Percentiles rank a stretch among this genome's conserved stretches.
Conservation (phyloP, 2,888 invertebrate genomes). For the Hirtodrosophila confusa region DNA sequence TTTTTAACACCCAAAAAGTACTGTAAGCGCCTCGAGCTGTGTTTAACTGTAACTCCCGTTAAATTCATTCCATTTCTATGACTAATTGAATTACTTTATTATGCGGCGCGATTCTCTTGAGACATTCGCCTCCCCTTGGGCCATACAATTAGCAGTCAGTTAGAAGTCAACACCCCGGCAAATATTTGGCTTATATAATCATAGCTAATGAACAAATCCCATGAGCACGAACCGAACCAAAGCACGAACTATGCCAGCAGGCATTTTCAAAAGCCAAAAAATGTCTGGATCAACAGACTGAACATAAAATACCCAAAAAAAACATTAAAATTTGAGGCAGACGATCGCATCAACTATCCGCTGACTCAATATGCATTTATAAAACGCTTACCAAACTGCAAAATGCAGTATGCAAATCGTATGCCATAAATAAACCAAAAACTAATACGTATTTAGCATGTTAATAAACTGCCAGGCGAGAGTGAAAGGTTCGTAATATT, state of each 20-base stretch:
- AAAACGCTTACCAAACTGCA: slow-evolving; percentile 46
- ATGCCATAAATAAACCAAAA: slow-evolving; percentile 26
- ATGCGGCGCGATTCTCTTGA: slow-evolving; percentile 15
- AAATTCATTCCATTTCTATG: slow-evolving; percentile 26
- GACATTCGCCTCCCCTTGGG: slow-evolving; percentile 30
- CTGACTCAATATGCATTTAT: slow-evolving; percentile 37
- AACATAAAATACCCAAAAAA: not conserved
- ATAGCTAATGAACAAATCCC: slow-evolving; percentile 55
- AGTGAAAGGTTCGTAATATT: slow-evolving; percentile 58
- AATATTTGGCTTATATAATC: slow-evolving; percentile 71
- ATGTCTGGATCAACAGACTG: slow-evolving; percentile 26
- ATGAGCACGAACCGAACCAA: slow-evolving; percentile 41
- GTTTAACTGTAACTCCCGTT: slow-evolving; percentile 35
- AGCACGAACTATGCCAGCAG: slow-evolving; percentile 60
- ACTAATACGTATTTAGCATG: slow-evolving; percentile 63
- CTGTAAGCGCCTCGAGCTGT: slow-evolving; percentile 26
- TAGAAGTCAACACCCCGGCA: slow-evolving; percentile 66
- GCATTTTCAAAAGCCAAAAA: slow-evolving; percentile 21
- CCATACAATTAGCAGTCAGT: slow-evolving; percentile 46
- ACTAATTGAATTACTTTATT: slow-evolving; percentile 50
- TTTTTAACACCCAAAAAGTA: slow-evolving; percentile 6
- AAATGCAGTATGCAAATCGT: slow-evolving; percentile 61
- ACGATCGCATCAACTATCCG: slow-evolving; percentile 32
- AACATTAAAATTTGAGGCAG: slow-evolving; percentile 7
- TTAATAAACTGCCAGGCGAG: slow-evolving; percentile 49